Evolutionary conservation across 2,113 vertebrate species (phyloP).

Genomic region (Alexandromys fortis): DNA sequence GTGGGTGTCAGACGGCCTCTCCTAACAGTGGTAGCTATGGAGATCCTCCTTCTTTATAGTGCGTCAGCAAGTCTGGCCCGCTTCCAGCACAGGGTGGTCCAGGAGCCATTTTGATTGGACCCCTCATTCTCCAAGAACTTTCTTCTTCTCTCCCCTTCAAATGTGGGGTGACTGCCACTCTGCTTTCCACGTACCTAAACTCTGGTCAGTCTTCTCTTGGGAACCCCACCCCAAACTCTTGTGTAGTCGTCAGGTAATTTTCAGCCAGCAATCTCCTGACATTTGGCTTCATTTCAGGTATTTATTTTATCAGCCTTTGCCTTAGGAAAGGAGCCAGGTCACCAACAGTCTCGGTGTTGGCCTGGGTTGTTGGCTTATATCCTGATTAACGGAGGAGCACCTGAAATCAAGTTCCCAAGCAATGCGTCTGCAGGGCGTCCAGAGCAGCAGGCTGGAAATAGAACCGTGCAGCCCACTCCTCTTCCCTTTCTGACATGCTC

Average conservation of each 20-base stretch:
- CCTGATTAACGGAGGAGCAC: background rate
- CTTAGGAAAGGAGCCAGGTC: background rate
- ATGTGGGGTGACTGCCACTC: fast-evolving
- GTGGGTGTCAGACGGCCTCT: background rate
- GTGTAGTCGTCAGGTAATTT: background rate
- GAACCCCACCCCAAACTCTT: background rate
- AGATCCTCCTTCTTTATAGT: background rate
- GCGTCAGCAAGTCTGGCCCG: fast-evolving
- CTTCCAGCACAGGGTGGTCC: background rate
- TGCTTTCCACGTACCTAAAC: background rate
- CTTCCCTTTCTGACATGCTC: background rate
- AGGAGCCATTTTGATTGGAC: background rate
- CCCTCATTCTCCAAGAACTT: background rate
- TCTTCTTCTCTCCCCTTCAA: background rate
- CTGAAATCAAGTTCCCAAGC: background rate
- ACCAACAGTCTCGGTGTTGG: background rate
- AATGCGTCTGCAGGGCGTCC: background rate
- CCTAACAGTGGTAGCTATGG: too few relatives aligned
- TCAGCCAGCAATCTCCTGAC: background rate
- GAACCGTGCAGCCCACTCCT: fast-evolving
- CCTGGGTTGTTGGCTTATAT: background rate
- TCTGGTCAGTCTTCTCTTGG: background rate
- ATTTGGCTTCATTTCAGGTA: background rate
- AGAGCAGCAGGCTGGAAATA: background rate
- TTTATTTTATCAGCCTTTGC: background rate